Evolutionary conservation across 2,797 vertebrate genomes (phyloP).

Genomic region (Pelobates cultripes): DNA sequence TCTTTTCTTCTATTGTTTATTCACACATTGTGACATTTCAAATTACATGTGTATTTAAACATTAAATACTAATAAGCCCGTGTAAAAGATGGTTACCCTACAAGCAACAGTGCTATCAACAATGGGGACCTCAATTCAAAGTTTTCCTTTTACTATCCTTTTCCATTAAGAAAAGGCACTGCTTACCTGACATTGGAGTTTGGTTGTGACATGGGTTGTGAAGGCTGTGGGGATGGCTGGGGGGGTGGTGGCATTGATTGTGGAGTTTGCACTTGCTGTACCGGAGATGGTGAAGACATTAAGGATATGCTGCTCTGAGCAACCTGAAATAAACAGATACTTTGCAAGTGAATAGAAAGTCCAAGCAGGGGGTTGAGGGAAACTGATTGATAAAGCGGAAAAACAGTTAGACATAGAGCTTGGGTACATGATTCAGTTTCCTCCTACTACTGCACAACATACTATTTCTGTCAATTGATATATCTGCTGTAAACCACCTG

Average conservation of each 20-base stretch:
- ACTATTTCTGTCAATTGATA: background rate
- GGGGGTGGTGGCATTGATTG: conserved; percentile 93
- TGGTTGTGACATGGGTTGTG: conserved; percentile 85
- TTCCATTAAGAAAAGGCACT: too few species aligned
- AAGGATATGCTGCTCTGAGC: conserved; percentile 78
- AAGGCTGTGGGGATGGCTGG: conserved; percentile 87
- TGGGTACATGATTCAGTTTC: background rate
- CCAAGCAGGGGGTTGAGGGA: background rate
- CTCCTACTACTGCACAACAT: background rate
- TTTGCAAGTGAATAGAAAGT: background rate
- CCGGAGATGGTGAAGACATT: conserved; percentile 92
- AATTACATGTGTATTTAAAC: too few species aligned
- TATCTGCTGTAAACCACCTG: conserved; percentile 2
- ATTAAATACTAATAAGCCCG: too few species aligned
- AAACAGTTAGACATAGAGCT: background rate
- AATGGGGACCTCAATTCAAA: too few species aligned
- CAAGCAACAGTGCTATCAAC: too few species aligned
- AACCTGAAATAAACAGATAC: conserved; percentile 67
- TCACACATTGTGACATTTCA: too few species aligned
- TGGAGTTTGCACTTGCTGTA: conserved; percentile 85
- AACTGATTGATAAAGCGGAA: background rate
- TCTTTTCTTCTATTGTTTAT: too few species aligned
- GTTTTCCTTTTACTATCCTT: too few species aligned
- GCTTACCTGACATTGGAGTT: conserved; percentile 86
- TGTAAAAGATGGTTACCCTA: too few species aligned